phyloP scores from a whole-genome alignment of 1,140 invertebrate genomes.

The Lordiphosa collinella region DNA sequence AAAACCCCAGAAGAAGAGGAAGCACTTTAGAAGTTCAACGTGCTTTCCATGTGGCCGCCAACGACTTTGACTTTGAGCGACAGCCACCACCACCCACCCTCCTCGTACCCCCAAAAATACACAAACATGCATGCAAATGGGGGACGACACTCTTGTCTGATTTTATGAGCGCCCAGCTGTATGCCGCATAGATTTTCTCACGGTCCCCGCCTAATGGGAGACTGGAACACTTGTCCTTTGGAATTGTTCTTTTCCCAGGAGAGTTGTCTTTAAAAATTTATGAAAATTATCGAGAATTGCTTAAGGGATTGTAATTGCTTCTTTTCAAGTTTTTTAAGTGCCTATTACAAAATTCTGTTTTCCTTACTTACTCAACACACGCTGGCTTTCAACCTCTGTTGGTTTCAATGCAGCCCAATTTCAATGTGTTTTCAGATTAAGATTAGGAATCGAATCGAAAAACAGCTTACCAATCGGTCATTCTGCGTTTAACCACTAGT shows the following conservation, averaged over 20 bases:
- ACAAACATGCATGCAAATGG: neutral
- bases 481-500: no score
- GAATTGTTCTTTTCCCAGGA: conserved; percentile 2
- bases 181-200: conserved; percentile 75
- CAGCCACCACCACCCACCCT: conserved; percentile 1
- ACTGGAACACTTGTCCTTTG: neutral
- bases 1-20: conserved; percentile 31
- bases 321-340: no score
- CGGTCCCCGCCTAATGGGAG: conserved; percentile 26
- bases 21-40: conserved; percentile 63
- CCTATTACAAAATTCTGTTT: no score
- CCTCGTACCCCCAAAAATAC: conserved; percentile 22
- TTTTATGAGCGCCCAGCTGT: conserved; percentile 68
- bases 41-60: conserved; percentile 23
- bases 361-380: no score
- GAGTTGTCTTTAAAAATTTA: conserved; percentile 4
- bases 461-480: no score
- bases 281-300: no score
- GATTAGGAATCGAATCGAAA: no score
- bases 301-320: no score
- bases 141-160: conserved; percentile 31
- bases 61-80: neutral
- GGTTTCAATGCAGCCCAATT: no score
- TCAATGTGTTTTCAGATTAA: no score
- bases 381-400: no score